These are phyloP conservation scores for Syngnathus floridae DNA, from an alignment of 2,113 vertebrate genomes.

Conservation along the genomic window DNA sequence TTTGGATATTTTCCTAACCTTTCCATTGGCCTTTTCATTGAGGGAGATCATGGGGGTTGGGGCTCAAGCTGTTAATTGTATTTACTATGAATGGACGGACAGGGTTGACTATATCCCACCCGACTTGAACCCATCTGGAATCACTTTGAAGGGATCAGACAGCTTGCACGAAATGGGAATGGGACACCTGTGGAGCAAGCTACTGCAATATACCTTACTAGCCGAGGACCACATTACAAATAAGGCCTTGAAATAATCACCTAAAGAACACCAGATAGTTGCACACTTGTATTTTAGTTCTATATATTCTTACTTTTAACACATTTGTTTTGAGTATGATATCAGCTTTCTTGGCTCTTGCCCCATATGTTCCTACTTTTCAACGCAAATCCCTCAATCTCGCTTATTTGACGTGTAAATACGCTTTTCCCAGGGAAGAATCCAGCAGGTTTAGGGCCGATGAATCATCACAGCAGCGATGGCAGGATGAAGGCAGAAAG, in stretches of 20 bases:
- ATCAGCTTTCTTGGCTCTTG: constrained; percentile 10
- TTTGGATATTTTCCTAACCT: constrained; percentile 60
- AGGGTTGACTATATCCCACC: constrained; percentile 53
- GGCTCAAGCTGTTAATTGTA: constrained; percentile 65
- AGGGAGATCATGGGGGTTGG: constrained; percentile 46
- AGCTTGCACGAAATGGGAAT: constrained; percentile 60
- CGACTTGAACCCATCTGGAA: constrained; percentile 66
- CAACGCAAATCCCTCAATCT: constrained; percentile 12
- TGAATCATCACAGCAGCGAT: constrained; percentile 20
- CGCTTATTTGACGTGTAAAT: constrained; percentile 14
- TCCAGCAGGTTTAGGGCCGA: constrained; percentile 9
- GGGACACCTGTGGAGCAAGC: constrained; percentile 61
- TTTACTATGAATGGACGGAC: constrained; percentile 57
- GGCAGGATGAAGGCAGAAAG: constrained; percentile 32
- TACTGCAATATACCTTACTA: constrained; percentile 50
- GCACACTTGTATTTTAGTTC: constrained; percentile 35
- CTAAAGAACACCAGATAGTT: constrained; percentile 27
- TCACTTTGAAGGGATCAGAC: constrained; percentile 65
- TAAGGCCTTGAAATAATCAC: constrained; percentile 30
- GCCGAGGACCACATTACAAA: constrained; percentile 33
- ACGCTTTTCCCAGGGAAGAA: neutral
- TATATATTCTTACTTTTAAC: constrained; percentile 33
- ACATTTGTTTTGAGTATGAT: constrained; percentile 27
- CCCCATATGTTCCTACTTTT: constrained; percentile 20
- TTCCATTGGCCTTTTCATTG: constrained; percentile 47